Conservation (phyloP, 2,888 invertebrate genomes). For the Chironomus riparius region DNA sequence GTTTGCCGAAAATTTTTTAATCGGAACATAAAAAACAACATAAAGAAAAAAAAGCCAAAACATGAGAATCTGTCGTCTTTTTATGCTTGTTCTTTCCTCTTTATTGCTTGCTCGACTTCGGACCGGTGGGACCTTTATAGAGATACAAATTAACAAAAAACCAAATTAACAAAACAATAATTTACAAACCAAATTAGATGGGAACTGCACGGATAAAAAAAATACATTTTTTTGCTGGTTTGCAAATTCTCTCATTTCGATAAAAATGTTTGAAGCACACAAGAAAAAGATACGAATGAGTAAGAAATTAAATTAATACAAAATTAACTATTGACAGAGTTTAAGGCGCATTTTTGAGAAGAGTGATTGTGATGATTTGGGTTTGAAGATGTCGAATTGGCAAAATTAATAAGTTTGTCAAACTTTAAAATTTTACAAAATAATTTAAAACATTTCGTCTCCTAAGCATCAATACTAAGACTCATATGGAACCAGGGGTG, state of each 20-base stretch:
- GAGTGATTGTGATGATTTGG: too few relatives aligned
- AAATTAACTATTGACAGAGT: neutral
- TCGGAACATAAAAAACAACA: neutral
- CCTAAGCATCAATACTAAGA: too few relatives aligned
- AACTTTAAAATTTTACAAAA: too few relatives aligned
- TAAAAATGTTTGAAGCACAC: neutral
- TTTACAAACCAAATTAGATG: conserved; percentile 28
- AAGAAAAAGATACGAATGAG: neutral
- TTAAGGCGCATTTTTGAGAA: too few relatives aligned
- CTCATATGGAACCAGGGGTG: too few relatives aligned
- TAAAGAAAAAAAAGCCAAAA: neutral
- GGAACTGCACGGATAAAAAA: conserved; percentile 6
- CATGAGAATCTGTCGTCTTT: conserved; percentile 24
- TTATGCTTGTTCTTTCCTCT: conserved; percentile 15
- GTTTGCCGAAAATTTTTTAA: conserved; percentile 4
- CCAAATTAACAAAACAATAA: conserved; percentile 27
- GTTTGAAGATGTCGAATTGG: too few relatives aligned
- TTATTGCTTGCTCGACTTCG: neutral
- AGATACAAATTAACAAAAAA: conserved; percentile 21
- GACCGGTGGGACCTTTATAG: neutral
- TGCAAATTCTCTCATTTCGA: neutral
- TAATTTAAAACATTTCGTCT: too few relatives aligned
- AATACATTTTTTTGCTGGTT: neutral
- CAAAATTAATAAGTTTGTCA: too few relatives aligned
- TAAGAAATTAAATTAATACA: neutral